Percentiles rank a stretch among this genome's conserved stretches.
phyloP scores from a whole-genome alignment of 2,888 invertebrate species.

The Melikaiella ostensackeni region DNA sequence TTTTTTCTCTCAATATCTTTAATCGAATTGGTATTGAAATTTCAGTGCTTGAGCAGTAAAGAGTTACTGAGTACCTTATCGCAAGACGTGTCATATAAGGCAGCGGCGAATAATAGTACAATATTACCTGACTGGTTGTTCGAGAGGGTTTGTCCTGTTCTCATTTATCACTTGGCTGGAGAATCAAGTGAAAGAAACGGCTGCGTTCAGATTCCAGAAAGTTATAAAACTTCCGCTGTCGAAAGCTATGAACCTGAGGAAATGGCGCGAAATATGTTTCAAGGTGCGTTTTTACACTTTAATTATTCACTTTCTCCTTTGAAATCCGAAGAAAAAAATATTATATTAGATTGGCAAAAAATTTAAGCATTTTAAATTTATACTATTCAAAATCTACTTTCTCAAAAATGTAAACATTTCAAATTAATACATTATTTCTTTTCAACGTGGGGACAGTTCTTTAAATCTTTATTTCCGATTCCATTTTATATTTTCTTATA shows the following conservation, averaged over 20 bases:
- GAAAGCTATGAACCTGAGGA: conserved; percentile 60
- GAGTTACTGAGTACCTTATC: conserved; percentile 69
- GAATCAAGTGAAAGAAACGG: conserved; percentile 80
- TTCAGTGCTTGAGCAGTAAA: conserved; percentile 71
- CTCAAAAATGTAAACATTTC: no score
- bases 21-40: conserved; percentile 34
- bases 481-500: no score
- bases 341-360: not conserved
- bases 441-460: no score
- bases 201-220: conserved; percentile 77
- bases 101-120: conserved; percentile 63
- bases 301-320: not conserved
- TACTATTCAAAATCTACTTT: no score
- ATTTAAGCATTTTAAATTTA: no score
- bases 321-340: not conserved
- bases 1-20: not conserved
- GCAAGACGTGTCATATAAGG: conserved; percentile 60
- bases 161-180: conserved; percentile 83
- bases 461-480: no score
- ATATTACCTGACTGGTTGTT: conserved; percentile 73
- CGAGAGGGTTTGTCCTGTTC: conserved; percentile 82
- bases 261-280: conserved; percentile 67
- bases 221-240: conserved; percentile 40
- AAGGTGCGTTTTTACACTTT: conserved; percentile 60
- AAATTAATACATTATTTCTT: no score